Percentiles rank a stretch among this genome's conserved stretches.
Evolutionary conservation across 2,797 vertebrate species (phyloP).

Genomic region (Leucoraja ocellata): DNA sequence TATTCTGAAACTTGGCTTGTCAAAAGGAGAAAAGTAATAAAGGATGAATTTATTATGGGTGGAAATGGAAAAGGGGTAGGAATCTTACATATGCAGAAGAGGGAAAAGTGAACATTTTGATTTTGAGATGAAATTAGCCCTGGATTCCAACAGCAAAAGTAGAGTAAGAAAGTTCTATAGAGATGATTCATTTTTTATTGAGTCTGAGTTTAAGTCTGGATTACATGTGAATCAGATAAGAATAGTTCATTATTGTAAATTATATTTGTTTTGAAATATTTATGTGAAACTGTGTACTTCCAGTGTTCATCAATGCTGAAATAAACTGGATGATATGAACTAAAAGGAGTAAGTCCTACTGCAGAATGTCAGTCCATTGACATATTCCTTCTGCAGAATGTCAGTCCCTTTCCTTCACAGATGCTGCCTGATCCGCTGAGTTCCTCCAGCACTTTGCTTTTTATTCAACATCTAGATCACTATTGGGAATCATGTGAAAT

Average conservation of each 20-base stretch:
- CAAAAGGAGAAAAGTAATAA: background rate
- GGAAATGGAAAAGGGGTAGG: background rate
- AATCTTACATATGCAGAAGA: background rate
- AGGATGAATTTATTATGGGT: background rate
- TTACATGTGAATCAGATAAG: background rate
- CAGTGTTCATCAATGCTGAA: background rate
- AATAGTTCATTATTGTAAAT: background rate
- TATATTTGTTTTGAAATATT: background rate
- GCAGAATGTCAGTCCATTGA: background rate
- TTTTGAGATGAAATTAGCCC: background rate
- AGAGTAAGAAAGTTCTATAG: background rate
- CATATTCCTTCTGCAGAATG: background rate
- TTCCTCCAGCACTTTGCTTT: no score
- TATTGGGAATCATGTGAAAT: background rate
- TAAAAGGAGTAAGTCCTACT: background rate
- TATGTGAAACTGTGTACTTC: background rate
- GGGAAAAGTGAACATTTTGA: background rate
- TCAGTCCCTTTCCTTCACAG: background rate
- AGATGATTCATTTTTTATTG: background rate
- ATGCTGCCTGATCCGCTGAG: no score
- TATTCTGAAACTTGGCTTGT: background rate
- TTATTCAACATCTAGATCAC: background rate
- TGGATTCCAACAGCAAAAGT: background rate
- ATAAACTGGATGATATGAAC: background rate
- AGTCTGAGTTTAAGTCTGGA: background rate